phyloP scores from a whole-genome alignment of 2,113 vertebrate genomes.

The Tychaedon coryphoeus region DNA sequence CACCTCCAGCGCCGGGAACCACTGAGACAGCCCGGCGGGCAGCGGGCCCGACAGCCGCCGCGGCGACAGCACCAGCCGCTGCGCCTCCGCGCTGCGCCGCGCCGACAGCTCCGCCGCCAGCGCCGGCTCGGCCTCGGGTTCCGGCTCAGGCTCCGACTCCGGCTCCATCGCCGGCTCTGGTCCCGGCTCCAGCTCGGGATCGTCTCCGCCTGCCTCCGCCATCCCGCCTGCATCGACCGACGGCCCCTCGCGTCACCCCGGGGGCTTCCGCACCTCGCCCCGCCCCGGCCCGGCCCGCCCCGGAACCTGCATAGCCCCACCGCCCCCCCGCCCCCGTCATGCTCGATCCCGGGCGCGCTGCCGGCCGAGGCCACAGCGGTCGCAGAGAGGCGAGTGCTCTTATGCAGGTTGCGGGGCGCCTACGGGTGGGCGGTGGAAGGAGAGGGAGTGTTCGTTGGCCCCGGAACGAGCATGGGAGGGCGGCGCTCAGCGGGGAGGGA shows the following conservation, averaged over 20 bases:
- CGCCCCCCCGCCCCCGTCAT: not conserved
- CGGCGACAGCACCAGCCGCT: constrained; percentile 81
- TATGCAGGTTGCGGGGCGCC: not conserved
- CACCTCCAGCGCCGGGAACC: constrained; percentile 85
- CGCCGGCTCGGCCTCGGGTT: constrained; percentile 51
- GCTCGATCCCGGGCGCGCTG: not conserved
- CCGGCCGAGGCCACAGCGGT: not conserved
- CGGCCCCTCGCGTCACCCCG: not conserved
- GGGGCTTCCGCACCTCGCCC: not conserved
- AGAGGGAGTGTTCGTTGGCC: not conserved
- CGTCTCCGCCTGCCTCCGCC: not conserved
- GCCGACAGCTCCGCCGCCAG: constrained; percentile 69
- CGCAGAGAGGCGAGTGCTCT: too few relatives aligned
- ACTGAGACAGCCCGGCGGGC: constrained; percentile 70
- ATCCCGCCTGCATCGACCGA: not conserved
- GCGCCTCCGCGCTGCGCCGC: constrained; percentile 70
- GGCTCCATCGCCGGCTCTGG: not conserved
- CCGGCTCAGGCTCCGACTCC: accelerated
- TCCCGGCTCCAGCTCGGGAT: not conserved
- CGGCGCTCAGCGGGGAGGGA: not conserved
- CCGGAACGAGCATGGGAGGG: not conserved
- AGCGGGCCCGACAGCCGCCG: constrained; percentile 79
- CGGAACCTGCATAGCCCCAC: not conserved
- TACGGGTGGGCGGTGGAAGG: too few relatives aligned
- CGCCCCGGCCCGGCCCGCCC: not conserved